Conservation (phyloP, 2,888 invertebrate genomes). For the Poecilus cupreus region DNA sequence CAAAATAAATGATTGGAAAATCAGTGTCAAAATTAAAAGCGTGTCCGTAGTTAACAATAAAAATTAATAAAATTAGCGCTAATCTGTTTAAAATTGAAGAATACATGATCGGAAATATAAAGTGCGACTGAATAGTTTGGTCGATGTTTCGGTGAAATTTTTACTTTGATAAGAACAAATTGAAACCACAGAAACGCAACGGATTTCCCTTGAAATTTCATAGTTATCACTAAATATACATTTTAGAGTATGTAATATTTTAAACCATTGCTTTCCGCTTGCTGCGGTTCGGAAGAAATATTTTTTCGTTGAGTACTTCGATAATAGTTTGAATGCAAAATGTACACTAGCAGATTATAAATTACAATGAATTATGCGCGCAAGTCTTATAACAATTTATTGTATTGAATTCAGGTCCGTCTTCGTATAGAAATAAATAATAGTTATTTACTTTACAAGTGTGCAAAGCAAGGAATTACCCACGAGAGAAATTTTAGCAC, state of each 20-base stretch:
- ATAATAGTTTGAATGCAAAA: no score
- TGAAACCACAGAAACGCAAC: constrained; percentile 7
- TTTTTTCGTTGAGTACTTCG: no score
- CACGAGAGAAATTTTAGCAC: no score
- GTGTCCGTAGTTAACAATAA: neutral
- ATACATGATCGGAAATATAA: neutral
- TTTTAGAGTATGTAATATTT: neutral
- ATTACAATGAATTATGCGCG: no score
- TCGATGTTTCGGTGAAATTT: neutral
- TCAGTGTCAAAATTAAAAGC: constrained; percentile 50
- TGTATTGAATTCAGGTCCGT: no score
- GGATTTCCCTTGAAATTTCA: constrained; percentile 10
- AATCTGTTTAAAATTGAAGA: neutral
- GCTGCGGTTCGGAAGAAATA: neutral
- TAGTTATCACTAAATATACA: neutral
- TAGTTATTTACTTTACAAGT: no score
- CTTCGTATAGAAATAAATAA: no score
- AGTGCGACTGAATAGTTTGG: neutral
- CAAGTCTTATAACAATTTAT: no score
- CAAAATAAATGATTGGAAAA: constrained; percentile 52
- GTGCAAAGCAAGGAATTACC: no score
- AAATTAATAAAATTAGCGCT: neutral
- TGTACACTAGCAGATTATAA: no score
- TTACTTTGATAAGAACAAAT: neutral
- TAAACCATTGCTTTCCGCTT: neutral